Percentiles rank a stretch among this genome's conserved stretches.
Evolutionary conservation across 2,113 vertebrate genomes (phyloP).

Genomic region (Diphyllodes magnificus): DNA sequence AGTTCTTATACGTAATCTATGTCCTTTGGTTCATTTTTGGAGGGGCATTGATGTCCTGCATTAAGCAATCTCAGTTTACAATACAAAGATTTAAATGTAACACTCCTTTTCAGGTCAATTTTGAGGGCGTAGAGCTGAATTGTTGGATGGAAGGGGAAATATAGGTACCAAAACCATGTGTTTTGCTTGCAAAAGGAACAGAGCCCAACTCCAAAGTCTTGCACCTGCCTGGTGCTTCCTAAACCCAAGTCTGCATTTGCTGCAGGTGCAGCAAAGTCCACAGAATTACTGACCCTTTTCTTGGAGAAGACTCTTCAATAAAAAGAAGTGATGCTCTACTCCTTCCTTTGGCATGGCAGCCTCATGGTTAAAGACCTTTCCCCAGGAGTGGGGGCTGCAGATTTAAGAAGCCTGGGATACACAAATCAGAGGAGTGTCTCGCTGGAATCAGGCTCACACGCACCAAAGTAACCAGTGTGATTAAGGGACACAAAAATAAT

Average conservation of each 20-base stretch:
- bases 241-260: not conserved
- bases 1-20: not conserved
- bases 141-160: not conserved
- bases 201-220: not conserved
- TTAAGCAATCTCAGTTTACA: not conserved
- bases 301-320: not conserved
- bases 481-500: not conserved
- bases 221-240: not conserved
- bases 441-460: not conserved
- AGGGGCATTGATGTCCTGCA: fast-evolving
- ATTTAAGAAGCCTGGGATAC: not conserved
- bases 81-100: not conserved
- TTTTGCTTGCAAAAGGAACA: not conserved
- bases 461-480: not conserved
- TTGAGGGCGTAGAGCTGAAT: not conserved
- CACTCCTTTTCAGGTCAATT: not conserved
- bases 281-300: not conserved
- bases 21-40: not conserved
- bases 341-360: not conserved
- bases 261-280: not conserved
- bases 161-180: fast-evolving
- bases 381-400: not conserved
- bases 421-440: not conserved
- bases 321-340: not conserved
- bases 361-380: not conserved